A percentile compares a stretch with the other conserved stretches of the same genome.
phyloP scores from a whole-genome alignment of 2,797 vertebrate species.

The Tolypeutes matacus region DNA sequence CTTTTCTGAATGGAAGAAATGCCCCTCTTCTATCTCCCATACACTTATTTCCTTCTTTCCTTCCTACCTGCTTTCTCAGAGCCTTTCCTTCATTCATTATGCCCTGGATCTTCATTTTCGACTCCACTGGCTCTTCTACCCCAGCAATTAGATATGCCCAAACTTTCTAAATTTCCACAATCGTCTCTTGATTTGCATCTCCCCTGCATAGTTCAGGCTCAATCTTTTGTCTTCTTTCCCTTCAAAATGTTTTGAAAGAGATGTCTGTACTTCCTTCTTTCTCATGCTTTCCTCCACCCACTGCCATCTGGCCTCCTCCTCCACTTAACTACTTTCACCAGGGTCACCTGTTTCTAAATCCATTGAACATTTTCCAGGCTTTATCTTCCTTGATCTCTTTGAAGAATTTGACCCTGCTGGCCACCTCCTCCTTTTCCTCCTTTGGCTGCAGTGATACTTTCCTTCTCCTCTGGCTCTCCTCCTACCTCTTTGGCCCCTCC shows the following conservation, averaged over 20 bases:
- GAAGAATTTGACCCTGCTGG: neutral
- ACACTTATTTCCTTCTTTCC: neutral
- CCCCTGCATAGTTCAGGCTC: neutral
- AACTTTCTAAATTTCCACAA: neutral
- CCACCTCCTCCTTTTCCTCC: neutral
- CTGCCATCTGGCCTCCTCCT: slow-evolving; percentile 55
- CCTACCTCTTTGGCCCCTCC: neutral
- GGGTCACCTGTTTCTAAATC: slow-evolving; percentile 50
- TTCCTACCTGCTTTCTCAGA: neutral
- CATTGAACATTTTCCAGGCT: neutral
- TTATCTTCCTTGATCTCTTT: neutral
- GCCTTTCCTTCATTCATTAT: neutral
- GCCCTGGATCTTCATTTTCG: neutral
- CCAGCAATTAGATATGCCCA: neutral
- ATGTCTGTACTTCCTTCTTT: neutral
- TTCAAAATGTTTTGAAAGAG: slow-evolving; percentile 19
- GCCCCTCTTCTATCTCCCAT: rapidly evolving
- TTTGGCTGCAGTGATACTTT: neutral
- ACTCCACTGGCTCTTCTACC: neutral
- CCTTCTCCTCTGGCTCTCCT: neutral
- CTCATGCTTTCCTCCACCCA: slow-evolving; percentile 49
- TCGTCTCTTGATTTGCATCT: neutral
- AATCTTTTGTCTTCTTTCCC: slow-evolving; percentile 4
- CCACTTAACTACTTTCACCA: neutral
- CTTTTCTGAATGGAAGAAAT: neutral